These are phyloP conservation scores for Drosophila limbata DNA, from an alignment of 2,888 invertebrate genomes.

Conservation along the genomic window DNA sequence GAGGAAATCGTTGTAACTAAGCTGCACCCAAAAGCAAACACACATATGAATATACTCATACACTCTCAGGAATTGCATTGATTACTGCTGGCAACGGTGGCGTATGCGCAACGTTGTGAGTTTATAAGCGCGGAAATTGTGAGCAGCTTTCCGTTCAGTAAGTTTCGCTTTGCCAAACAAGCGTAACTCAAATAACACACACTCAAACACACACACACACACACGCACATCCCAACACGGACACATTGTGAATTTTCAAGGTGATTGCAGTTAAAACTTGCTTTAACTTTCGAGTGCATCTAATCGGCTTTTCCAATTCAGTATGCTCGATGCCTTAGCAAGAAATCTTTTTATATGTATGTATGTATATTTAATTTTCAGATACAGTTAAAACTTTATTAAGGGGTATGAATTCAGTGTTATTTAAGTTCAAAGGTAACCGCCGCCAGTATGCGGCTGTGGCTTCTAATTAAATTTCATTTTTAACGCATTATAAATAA, in stretches of 20 bases:
- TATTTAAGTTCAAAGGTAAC: slow-evolving; percentile 39
- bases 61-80: slow-evolving; percentile 25
- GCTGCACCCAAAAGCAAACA: slow-evolving; percentile 24
- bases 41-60: not conserved
- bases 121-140: slow-evolving; percentile 51
- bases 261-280: slow-evolving; percentile 32
- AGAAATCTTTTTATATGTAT: slow-evolving; percentile 11
- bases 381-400: not conserved
- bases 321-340: slow-evolving; percentile 4
- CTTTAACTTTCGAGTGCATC: slow-evolving; percentile 19
- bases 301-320: slow-evolving; percentile 42
- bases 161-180: slow-evolving; percentile 30
- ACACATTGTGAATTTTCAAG: slow-evolving; percentile 37
- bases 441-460: slow-evolving; percentile 49
- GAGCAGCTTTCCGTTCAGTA: slow-evolving; percentile 39
- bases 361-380: not conserved
- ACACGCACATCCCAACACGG: not conserved
- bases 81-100: slow-evolving; percentile 16
- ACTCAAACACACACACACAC: slow-evolving; percentile 3
- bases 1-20: slow-evolving; percentile 49
- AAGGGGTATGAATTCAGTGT: slow-evolving; percentile 32
- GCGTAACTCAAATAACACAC: slow-evolving; percentile 17
- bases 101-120: slow-evolving; percentile 41
- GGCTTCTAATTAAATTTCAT: slow-evolving; percentile 65
- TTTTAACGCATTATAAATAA: slow-evolving; percentile 38